phyloP scores from a whole-genome alignment of 2,113 vertebrate genomes.

The Crotalus tigris region DNA sequence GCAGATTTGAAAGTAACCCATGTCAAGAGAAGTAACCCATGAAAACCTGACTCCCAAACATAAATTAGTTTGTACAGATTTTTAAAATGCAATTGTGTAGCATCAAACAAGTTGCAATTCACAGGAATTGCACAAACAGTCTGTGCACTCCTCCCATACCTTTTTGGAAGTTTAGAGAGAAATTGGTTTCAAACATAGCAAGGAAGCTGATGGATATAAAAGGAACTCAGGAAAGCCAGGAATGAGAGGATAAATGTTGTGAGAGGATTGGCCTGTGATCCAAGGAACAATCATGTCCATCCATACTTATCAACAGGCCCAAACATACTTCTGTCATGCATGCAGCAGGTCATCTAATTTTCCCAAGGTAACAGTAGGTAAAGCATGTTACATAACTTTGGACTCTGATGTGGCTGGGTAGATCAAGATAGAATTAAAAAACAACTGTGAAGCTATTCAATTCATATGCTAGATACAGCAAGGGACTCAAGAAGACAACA shows the following conservation, averaged over 20 bases:
- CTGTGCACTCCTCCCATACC: background rate
- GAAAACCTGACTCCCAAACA: background rate
- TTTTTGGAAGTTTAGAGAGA: background rate
- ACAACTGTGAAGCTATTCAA: background rate
- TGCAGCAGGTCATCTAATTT: background rate
- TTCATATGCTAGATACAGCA: background rate
- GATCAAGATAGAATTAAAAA: background rate
- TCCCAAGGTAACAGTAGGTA: background rate
- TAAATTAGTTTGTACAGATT: background rate
- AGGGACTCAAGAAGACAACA: background rate
- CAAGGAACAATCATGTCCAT: background rate
- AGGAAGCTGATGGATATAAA: background rate
- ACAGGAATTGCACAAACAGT: background rate
- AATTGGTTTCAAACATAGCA: background rate
- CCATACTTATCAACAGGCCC: background rate
- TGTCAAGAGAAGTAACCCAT: background rate
- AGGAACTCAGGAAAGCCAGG: background rate
- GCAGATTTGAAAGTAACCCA: background rate
- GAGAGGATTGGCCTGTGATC: background rate
- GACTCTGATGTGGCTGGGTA: background rate
- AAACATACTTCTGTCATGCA: background rate
- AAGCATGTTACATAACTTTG: background rate
- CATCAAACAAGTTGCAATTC: background rate
- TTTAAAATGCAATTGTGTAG: background rate
- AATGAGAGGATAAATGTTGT: background rate